Base-by-base conservation (phyloP, 2,797 vertebrate species). In the Thunnus albacares region DNA sequence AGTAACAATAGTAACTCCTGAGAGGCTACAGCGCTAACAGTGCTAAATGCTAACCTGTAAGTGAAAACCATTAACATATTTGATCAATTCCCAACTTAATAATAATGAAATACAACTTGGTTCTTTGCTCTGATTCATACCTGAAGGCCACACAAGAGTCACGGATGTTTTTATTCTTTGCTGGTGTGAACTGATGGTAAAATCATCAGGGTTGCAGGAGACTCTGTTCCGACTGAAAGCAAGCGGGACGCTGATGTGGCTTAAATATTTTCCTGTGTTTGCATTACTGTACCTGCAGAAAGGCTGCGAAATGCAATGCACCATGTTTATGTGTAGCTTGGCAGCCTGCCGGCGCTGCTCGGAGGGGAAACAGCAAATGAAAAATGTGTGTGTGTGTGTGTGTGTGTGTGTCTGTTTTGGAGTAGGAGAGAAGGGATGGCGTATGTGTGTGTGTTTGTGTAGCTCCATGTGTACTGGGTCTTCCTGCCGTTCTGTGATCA, bases 231-330 rank as follows among this genome's bases (percentile, higher is more conserved):
- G 71, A 67, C 30, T 43, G 81, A 73, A 38, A 77, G 71, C 3
- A 20, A 67, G 56, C 15, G 9, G 67, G 55, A 59, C 70, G 82
- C 85, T 87, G 87, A 89, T 90, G 80, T 83, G 88, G 82, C 82
- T 82, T 52, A 80, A 85, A 89, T 82, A 79, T 82, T 87, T 86
- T 64, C 86, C 87, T 33, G 79, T 87, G 80, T 92, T 90, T 90
- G 90, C 83, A 57, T 87, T 87, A 75, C 87, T 84, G 79, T 92
- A 91, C 90, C 90, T 94, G 89, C 90, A 91, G 86, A 88, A 88
- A 45, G 77, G 71, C 85, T 86, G 91, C 74, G 87, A 87, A 87
- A 89, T 84, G 90, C 86, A 89, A 82, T 88, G 92, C 91, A 75
- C 89, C 83, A 80, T 87, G 85, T 91, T 90, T 89, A 85, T 89